phyloP scores from a whole-genome alignment of 2,797 vertebrate species.

The Falco peregrinus region DNA sequence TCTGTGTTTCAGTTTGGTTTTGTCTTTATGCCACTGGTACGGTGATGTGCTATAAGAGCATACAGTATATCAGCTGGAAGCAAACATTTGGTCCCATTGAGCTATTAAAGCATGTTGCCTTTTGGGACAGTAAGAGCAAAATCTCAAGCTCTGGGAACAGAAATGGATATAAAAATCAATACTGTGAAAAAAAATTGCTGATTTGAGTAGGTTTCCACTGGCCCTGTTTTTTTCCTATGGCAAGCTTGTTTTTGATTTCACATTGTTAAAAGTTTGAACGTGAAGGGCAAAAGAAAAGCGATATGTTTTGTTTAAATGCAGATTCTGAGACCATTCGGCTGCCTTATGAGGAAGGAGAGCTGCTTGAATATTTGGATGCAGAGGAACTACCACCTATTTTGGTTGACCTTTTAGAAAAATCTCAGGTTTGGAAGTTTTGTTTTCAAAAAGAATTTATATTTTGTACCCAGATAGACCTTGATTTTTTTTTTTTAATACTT shows the following conservation, averaged over 20 bases:
- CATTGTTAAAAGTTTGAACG: background rate
- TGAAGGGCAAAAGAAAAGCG: background rate
- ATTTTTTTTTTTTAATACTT: background rate
- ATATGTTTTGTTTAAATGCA: slow-evolving; percentile 67
- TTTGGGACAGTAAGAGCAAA: background rate
- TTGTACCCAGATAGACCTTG: background rate
- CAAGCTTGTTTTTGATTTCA: background rate
- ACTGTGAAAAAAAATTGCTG: background rate
- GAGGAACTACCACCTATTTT: slow-evolving; percentile 97
- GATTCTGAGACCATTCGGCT: slow-evolving; percentile 98
- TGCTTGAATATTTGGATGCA: slow-evolving; percentile 97
- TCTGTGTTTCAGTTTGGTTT: background rate
- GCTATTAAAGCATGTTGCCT: background rate
- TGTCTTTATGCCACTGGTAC: background rate
- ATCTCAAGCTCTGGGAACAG: background rate
- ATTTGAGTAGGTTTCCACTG: background rate
- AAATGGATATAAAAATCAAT: background rate
- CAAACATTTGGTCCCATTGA: background rate
- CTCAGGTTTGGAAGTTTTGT: slow-evolving; percentile 83
- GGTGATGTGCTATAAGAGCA: background rate
- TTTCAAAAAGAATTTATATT: background rate
- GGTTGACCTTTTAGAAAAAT: slow-evolving; percentile 98
- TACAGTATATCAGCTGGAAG: background rate
- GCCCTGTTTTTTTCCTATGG: background rate
- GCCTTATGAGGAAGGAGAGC: slow-evolving; percentile 96